Evolutionary conservation across 2,113 vertebrate genomes (phyloP).

Genomic region (Paracanthobrama guichenoti): DNA sequence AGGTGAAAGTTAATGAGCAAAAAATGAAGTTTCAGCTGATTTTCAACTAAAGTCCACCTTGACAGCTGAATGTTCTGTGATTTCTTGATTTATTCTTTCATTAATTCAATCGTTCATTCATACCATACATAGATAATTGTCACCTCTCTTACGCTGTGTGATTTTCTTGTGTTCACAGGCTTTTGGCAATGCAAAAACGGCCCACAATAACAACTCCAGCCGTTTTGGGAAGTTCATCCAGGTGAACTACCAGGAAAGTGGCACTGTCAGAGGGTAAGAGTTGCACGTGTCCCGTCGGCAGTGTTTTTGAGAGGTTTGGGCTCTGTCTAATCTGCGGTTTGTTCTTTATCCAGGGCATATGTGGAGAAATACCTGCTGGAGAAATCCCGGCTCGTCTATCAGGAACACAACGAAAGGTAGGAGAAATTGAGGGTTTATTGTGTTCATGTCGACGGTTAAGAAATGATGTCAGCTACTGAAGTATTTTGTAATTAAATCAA

Average conservation of each 20-base stretch:
- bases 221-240: slow-evolving; percentile 99
- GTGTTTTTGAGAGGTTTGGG: neutral
- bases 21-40: neutral
- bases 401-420: slow-evolving; percentile 97
- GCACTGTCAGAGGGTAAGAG: slow-evolving; percentile 94
- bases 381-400: slow-evolving; percentile 96
- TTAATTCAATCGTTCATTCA: no score
- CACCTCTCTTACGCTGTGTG: slow-evolving; percentile 34
- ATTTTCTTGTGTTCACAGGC: slow-evolving; percentile 78
- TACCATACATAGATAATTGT: neutral
- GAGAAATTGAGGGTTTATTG: neutral
- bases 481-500: neutral
- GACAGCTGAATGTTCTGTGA: no score
- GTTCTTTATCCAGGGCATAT: slow-evolving; percentile 84
- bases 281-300: no score
- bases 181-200: slow-evolving; percentile 98
- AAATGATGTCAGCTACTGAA: neutral
- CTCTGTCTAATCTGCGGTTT: neutral
- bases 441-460: neutral
- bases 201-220: slow-evolving; percentile 99
- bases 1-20: neutral
- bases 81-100: no score
- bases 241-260: slow-evolving; percentile 98
- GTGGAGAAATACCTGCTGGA: slow-evolving; percentile 98
- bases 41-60: neutral